Evolutionary conservation across 2,113 vertebrate genomes (phyloP), one percentile per base, ranked within the genome.

Genomic region (Alouatta palliata): DNA sequence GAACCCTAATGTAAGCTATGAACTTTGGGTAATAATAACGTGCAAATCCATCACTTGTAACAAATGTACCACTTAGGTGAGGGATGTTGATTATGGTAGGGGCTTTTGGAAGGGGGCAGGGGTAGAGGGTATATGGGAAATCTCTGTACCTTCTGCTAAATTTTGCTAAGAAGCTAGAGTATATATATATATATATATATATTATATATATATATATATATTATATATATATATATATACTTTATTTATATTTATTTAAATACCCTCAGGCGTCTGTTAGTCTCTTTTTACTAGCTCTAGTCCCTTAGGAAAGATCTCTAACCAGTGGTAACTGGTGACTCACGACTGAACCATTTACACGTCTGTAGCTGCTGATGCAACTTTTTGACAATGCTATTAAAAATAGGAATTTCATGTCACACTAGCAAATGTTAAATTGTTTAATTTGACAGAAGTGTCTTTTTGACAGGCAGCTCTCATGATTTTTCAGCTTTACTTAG

Each of bases 401-500:
- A 95, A 96, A 91, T 52, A 37, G 45, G 16, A 86, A 75, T 76
- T 82, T 94, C 32, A 30, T 61, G 21, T 75, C 77, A 91, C 21
- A 71, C 13, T 84, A 23, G 25, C 73, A 84, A 95, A 64, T 30
- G 4, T 37, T 52, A 76, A 90, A 35, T 82, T n/a, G 27, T 82
- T 68, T 87, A 86, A 73, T 92, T 70, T 94, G 80, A 77, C 35
- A 49, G 13, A 73, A 64, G 10, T 70, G 21, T 71, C 54, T 81
- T 90, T 77, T 83, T 77, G 76, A 92, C 17, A 77, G 68, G n/a
- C 49, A 96, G 40, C 80, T 90, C 90, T 54, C 71, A 91, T 8
- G 56, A 85, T 81, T 68, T 96, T 85, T 75, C 21, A 71, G 6
- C 21, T 70, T 35, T 61, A 61, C 23, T 10, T 87, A 52, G 73